Evolutionary conservation across 2,797 vertebrate species (phyloP).

Genomic region (Delichon dasypus): DNA sequence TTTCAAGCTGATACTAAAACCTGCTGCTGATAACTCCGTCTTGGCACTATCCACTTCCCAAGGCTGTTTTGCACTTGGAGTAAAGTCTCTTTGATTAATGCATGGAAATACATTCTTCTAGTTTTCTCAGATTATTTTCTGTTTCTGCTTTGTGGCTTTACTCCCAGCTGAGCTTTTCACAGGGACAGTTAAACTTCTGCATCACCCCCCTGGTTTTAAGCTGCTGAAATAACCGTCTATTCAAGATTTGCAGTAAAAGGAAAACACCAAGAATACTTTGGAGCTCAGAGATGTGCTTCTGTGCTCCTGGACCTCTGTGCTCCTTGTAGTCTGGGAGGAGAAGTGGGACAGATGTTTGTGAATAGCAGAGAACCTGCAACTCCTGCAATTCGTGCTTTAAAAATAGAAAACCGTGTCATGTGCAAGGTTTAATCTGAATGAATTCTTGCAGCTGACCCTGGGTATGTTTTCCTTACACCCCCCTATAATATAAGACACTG

Average conservation of each 20-base stretch:
- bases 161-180: not conserved
- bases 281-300: not conserved
- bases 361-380: not conserved
- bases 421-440: not conserved
- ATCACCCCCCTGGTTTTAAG: not conserved
- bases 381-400: not conserved
- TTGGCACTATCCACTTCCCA: not conserved
- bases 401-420: not conserved
- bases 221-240: not conserved
- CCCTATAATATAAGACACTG: not conserved
- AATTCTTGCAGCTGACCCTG: not conserved
- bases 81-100: not conserved
- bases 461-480: not conserved
- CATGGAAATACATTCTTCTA: not conserved
- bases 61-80: not conserved
- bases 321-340: not conserved
- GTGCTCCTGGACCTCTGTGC: not conserved
- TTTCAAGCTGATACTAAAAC: slow-evolving; percentile 1
- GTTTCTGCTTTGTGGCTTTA: not conserved
- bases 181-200: not conserved
- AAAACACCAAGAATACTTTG: not conserved
- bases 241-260: not conserved
- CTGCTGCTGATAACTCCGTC: not conserved
- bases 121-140: not conserved
- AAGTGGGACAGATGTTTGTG: not conserved